Base-by-base conservation (phyloP, 1,140 invertebrate species). In the Nomia melanderi region DNA sequence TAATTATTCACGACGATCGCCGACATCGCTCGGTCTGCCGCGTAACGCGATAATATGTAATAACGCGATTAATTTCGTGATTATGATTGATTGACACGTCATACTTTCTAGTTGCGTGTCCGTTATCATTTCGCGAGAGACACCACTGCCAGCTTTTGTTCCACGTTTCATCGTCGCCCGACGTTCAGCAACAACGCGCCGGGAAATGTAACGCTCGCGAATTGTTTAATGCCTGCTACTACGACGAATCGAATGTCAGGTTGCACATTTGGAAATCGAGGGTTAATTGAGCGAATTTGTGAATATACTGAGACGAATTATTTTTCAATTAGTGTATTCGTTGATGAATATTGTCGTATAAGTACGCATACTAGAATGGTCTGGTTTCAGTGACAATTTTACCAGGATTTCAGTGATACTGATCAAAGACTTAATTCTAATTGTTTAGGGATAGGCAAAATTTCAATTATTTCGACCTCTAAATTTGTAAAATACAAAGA, bases 1-100 rank as follows among this genome's bases (percentile, higher is more conserved):
- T 82, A 83, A 83, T 83, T 82, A 64, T 81, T 69, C 81, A 47
- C 81, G 74, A 50, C 70, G 79, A 83, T 82, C 66, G 47, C 39
- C 57, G 64, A 64, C 77, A 50, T 20, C 20, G 57, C 64, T 31
- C 67, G 65, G 72, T 67, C 72, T 66, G 72, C 17, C 56, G 75
- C 23, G 17, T 31, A 25, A 66, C 23, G 53, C 47, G 59, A 64
- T 78, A 78, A 83, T n/a, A n/a, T 63, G 80, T 78, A 78, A 78
- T 83, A 78, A 78, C 39, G 76, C 65, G 75, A 78, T 83, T 83
- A 78, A 83, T 83, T 56, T 62, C 47, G 27, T 65, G 59, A 78
- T 82, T 78, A 67, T 71, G 54, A 82, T 83, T 82, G 63, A 83
- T 65, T 54, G 76, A 50, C 69, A 36, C 67, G 75, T 83, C 70